phyloP scores from a whole-genome alignment of 2,888 invertebrate genomes.

The Drosophila multiciliata region DNA sequence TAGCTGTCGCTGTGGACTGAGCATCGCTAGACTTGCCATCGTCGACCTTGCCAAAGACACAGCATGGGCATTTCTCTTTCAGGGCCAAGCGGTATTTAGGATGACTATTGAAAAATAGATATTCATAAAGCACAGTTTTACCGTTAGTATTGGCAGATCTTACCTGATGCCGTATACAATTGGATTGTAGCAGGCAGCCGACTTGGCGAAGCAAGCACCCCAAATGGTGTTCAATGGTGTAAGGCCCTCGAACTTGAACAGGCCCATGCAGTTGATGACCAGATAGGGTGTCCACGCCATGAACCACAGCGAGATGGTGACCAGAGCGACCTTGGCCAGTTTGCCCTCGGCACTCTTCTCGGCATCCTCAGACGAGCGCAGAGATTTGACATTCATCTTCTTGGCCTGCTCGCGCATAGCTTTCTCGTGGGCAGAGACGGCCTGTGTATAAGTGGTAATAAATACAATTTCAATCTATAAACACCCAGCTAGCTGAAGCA shows the following conservation, averaged over 20 bases:
- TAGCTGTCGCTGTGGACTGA: conserved; percentile 83
- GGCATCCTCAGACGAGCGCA: conserved; percentile 91
- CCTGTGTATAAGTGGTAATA: conserved; percentile 34
- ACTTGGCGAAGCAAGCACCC: conserved; percentile 96
- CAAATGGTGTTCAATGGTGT: conserved; percentile 93
- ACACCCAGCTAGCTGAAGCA: conserved; percentile 8
- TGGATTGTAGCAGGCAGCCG: conserved; percentile 95
- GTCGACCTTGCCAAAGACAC: conserved; percentile 83
- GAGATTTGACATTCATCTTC: conserved; percentile 96
- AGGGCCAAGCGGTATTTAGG: conserved; percentile 88
- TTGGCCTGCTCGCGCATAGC: conserved; percentile 95
- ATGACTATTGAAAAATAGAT: conserved; percentile 84
- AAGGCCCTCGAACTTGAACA: conserved; percentile 90
- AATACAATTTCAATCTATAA: background rate
- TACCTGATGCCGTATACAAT: conserved; percentile 96
- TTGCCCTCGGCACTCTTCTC: conserved; percentile 94
- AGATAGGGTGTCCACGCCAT: conserved; percentile 97
- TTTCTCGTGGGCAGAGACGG: conserved; percentile 88
- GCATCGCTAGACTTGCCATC: conserved; percentile 83
- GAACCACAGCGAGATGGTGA: conserved; percentile 96
- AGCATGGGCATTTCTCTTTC: conserved; percentile 88
- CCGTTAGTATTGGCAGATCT: conserved; percentile 16
- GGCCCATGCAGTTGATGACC: conserved; percentile 92
- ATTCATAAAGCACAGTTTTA: background rate
- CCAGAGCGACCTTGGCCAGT: conserved; percentile 94